Percentiles rank a stretch among this genome's conserved stretches.
Evolutionary conservation across 2,888 invertebrate genomes (phyloP).

Genomic region (Malacosoma neustria): DNA sequence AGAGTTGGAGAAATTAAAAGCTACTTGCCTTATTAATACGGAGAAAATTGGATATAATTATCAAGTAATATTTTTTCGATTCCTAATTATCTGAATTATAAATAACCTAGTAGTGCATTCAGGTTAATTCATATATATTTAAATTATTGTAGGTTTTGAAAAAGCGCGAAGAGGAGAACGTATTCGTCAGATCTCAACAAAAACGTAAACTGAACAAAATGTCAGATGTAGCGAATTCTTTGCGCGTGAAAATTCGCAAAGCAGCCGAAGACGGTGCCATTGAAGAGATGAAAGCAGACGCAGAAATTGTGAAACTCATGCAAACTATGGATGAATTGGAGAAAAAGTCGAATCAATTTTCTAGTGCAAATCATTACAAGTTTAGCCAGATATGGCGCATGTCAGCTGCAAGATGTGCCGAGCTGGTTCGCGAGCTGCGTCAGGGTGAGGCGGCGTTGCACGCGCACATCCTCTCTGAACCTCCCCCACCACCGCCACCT

Average conservation of each 20-base stretch:
- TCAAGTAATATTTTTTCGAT: constrained; percentile 68
- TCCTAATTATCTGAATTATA: too few relatives aligned
- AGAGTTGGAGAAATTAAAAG: constrained; percentile 86
- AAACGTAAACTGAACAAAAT: constrained; percentile 85
- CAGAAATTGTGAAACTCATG: constrained; percentile 80
- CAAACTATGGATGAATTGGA: constrained; percentile 80
- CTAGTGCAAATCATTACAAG: constrained; percentile 77
- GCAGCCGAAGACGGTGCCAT: constrained; percentile 78
- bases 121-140: too few relatives aligned
- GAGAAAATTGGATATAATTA: constrained; percentile 95
- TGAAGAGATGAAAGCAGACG: constrained; percentile 79
- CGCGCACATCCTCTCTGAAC: constrained; percentile 56
- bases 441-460: constrained; percentile 54
- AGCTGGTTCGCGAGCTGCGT: constrained; percentile 35
- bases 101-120: too few relatives aligned
- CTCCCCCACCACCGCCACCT: constrained; percentile 47
- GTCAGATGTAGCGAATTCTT: constrained; percentile 79
- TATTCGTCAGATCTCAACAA: constrained; percentile 85
- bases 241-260: constrained; percentile 79
- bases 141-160: constrained; percentile 76
- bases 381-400: constrained; percentile 69
- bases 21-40: constrained; percentile 86
- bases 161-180: constrained; percentile 91
- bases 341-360: constrained; percentile 80
- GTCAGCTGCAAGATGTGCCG: constrained; percentile 38